These are phyloP conservation scores for Oasisia sp. DNA, from an alignment of 2,888 invertebrate genomes.

Conservation along the genomic window DNA sequence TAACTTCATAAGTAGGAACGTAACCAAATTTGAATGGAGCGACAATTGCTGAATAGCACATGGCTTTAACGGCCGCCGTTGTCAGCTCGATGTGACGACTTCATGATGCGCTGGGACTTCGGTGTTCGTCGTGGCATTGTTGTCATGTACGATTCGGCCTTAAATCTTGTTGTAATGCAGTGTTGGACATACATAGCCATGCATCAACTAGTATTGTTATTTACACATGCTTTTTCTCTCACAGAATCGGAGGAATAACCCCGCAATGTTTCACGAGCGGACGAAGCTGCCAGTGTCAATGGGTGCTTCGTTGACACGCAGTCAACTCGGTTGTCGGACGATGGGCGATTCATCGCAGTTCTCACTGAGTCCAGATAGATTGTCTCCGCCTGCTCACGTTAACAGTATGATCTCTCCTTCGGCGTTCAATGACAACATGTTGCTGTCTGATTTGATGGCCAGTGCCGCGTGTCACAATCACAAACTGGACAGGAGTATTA, in stretches of 20 bases:
- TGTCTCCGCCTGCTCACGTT: neutral
- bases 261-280: neutral
- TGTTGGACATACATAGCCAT: neutral
- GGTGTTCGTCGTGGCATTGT: neutral
- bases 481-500: slow-evolving; percentile 5
- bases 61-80: slow-evolving; percentile 7
- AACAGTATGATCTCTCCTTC: slow-evolving; percentile 7
- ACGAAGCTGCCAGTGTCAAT: neutral
- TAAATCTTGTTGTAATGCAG: neutral
- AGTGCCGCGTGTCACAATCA: neutral
- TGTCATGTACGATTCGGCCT: neutral
- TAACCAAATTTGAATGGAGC: neutral
- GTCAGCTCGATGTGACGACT: neutral
- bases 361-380: neutral
- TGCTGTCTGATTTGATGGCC: neutral
- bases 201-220: neutral
- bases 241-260: slow-evolving; percentile 12
- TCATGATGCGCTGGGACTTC: neutral
- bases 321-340: neutral
- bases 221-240: neutral
- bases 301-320: neutral
- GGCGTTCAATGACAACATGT: neutral
- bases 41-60: neutral
- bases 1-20: neutral
- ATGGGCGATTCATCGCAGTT: neutral